These are phyloP conservation scores for Nipponacmea schrenckii DNA, from an alignment of 2,888 invertebrate species.

Conservation along the genomic window DNA sequence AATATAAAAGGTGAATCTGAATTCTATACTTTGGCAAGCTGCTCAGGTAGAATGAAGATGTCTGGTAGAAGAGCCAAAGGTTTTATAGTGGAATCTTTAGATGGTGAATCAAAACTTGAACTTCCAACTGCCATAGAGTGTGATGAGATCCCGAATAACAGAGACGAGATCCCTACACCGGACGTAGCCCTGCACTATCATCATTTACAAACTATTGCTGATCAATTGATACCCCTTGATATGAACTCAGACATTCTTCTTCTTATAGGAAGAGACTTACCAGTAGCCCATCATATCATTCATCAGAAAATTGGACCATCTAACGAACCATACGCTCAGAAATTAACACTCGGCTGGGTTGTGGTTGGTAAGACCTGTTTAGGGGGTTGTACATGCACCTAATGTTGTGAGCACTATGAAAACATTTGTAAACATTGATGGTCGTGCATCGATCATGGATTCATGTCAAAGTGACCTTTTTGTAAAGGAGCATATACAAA, in stretches of 20 bases:
- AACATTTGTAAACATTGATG: not conserved
- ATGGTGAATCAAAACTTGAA: conserved; percentile 10
- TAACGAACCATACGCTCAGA: not conserved
- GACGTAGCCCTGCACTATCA: conserved; percentile 23
- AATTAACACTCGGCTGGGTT: not conserved
- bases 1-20: not conserved
- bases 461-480: too few species aligned
- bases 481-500: too few species aligned
- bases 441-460: not conserved
- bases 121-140: conserved; percentile 29
- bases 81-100: conserved; percentile 20
- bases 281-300: not conserved
- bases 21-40: conserved; percentile 23
- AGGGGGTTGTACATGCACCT: not conserved
- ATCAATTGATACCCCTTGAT: not conserved
- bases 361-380: not conserved
- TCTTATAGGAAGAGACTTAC: not conserved
- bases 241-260: not conserved
- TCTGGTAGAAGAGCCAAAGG: conserved; percentile 19
- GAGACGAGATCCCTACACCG: conserved; percentile 30
- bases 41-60: conserved; percentile 23
- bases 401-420: not conserved
- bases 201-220: conserved; percentile 14
- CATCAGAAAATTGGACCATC: conserved; percentile 3
- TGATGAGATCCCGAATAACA: conserved; percentile 23